Evolutionary conservation across 2,888 invertebrate species (phyloP).

Genomic region (Eupithecia tripunctaria): DNA sequence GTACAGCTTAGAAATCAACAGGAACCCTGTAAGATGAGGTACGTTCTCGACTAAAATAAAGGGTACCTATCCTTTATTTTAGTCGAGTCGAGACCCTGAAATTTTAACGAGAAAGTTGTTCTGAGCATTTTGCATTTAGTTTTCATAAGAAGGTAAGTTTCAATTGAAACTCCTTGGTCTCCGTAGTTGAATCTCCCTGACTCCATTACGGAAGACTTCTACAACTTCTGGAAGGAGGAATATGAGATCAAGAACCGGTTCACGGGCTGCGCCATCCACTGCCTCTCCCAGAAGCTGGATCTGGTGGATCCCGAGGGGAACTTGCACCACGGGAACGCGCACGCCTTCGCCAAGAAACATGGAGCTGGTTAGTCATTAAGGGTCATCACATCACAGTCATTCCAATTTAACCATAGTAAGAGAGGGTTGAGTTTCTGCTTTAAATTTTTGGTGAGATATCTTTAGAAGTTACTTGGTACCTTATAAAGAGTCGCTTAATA

Average conservation of each 20-base stretch:
- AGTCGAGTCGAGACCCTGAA: too few species aligned
- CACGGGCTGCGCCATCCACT: conserved; percentile 69
- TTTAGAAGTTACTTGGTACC: too few species aligned
- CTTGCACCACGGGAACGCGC: conserved; percentile 69
- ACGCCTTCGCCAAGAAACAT: conserved; percentile 59
- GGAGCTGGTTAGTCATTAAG: conserved; percentile 5
- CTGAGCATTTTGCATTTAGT: not conserved
- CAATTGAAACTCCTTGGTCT: not conserved
- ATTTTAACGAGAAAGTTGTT: too few species aligned
- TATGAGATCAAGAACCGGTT: conserved; percentile 53
- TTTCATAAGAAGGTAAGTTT: not conserved
- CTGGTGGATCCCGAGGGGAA: conserved; percentile 62
- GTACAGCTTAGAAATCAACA: too few species aligned
- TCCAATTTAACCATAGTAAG: not conserved
- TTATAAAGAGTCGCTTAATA: too few species aligned
- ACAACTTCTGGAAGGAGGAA: conserved; percentile 66
- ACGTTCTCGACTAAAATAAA: not conserved
- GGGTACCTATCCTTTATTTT: too few species aligned
- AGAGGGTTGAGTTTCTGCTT: too few species aligned
- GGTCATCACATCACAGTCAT: not conserved
- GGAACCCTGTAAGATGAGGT: not conserved
- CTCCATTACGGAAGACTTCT: conserved; percentile 51
- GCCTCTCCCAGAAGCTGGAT: conserved; percentile 66
- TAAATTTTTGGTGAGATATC: too few species aligned
- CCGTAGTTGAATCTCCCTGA: conserved; percentile 7